phyloP scores from a whole-genome alignment of 1,140 invertebrate genomes.

The Drosophila watanabei region DNA sequence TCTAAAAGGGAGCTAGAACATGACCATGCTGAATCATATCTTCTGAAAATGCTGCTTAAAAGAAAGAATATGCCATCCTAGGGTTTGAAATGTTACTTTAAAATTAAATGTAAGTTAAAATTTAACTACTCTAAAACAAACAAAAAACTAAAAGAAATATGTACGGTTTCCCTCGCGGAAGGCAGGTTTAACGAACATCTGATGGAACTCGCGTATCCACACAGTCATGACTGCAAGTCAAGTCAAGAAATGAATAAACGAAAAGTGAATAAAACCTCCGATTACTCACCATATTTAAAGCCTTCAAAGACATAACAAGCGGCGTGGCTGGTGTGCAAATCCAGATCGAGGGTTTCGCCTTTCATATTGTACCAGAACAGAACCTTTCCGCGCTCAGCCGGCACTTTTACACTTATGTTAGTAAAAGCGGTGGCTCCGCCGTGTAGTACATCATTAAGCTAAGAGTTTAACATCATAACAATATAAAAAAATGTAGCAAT shows the following conservation, averaged over 20 bases:
- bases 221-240: constrained; percentile 6
- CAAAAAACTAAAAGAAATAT: background rate
- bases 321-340: background rate
- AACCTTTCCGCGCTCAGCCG: constrained; percentile 39
- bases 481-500: too few species aligned
- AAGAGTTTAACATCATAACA: background rate
- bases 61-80: too few species aligned
- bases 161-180: background rate
- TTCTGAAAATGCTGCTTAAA: too few species aligned
- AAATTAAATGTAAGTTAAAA: too few species aligned
- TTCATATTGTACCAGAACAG: constrained; percentile 44
- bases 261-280: accelerated
- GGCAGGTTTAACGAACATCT: constrained; percentile 45
- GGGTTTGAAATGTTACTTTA: too few species aligned
- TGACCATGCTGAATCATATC: too few species aligned
- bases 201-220: constrained; percentile 44
- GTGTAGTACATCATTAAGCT: constrained; percentile 48
- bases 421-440: constrained; percentile 53
- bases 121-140: too few species aligned
- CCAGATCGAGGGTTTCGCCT: constrained; percentile 13
- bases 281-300: constrained; percentile 22
- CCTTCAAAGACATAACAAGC: constrained; percentile 44
- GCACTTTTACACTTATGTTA: background rate
- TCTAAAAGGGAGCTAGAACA: too few species aligned
- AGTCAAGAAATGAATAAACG: too few species aligned